Base-by-base conservation (phyloP, 2,797 vertebrate genomes). In the Aphelocoma californica region DNA sequence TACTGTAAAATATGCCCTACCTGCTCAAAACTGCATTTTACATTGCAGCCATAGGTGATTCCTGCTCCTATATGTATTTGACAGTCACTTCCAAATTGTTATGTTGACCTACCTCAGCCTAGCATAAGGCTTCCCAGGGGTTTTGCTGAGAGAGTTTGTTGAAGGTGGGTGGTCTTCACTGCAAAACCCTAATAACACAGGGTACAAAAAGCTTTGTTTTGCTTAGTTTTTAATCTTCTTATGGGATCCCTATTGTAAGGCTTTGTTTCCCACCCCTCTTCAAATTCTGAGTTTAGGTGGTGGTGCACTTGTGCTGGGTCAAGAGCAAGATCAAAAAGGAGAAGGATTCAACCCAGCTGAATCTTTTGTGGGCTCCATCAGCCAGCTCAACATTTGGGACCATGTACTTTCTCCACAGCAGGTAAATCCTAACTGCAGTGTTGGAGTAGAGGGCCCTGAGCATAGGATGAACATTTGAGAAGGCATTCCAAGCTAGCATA, bases 331-430 rank as follows among this genome's bases (percentile, higher is more conserved):
- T 97, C 98, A 98, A 97, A 98, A 98, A 95, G 99, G 99, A 23
- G 99, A 99, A 71, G 99, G 99, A 66, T 99, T 99, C 97, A 99
- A 99, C 94, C 99, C 99, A 42, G 99, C 99, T 5, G 99, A 99
- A 96, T 99, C 99, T 79, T 99, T 99, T 77, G 99, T 99, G 48
- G 99, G 99, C n/a, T 99, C 99, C 86, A 97, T 99, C 94, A 99
- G 99, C 97, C 99, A 99, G 62, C 98, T 99, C 81, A 99, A 99
- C 97, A 99, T 99, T 96, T 99, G 99, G 99, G 98, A 99, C 97
- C 97, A 98, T 36, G 98, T 99, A 83, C 98, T 99, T 62, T 98
- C 98, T 60, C 98, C 98, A 89, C 98, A 99, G 91, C 99, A 99
- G 98, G 99, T 99, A 95, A 97, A 92, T 96, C 58, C 67, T 86